Evolutionary conservation across 2,888 invertebrate genomes (phyloP), one percentile per base, ranked within the genome.

Genomic region (Plebejus melissa): DNA sequence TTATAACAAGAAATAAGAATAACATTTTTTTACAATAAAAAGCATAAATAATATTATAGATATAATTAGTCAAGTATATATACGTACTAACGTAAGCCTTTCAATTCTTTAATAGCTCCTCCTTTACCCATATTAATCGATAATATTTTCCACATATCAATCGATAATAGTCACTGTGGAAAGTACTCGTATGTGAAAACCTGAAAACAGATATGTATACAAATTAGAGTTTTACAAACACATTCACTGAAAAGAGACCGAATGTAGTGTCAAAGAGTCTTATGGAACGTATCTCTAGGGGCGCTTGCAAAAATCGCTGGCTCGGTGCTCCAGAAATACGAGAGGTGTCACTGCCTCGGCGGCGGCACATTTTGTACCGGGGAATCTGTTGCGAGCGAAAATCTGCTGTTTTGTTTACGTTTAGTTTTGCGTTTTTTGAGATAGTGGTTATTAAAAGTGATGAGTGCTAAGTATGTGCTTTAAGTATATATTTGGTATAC

Each of bases 191-290:
- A 54, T 36, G 65, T 65, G 16, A 65, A 65, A 65, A 32, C 65
- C 65, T 54, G 65, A 65, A 65, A 65, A 65, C 32, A 65, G 32
- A 65, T 65, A 11, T 32, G 65, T 32, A 65, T 65, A 65, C 65
- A 65, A 65, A 65, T 65, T 65, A 65, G 65, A 65, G 65, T 65
- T 65, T 32, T 65, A 36, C 65, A 65, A 65, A 65, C 65, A 65
- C 65, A 36, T 65, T 65, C 65, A 65, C 32, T 65, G 65, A 65
- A 65, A 65, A 65, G 65, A 65, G 65, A 65, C 65, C 65, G 65
- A 65, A 65, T 65, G 65, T 65, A 65, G 65, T 65, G 65, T 65
- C 65, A 65, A 65, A 65, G 65, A 65, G 32, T 32, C 65, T 65
- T 65, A 65, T 65, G 32, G 65, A 16, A 65, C 65, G 65, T 65